phyloP scores from a whole-genome alignment of 1,140 invertebrate species.

The Centruroides vittatus region DNA sequence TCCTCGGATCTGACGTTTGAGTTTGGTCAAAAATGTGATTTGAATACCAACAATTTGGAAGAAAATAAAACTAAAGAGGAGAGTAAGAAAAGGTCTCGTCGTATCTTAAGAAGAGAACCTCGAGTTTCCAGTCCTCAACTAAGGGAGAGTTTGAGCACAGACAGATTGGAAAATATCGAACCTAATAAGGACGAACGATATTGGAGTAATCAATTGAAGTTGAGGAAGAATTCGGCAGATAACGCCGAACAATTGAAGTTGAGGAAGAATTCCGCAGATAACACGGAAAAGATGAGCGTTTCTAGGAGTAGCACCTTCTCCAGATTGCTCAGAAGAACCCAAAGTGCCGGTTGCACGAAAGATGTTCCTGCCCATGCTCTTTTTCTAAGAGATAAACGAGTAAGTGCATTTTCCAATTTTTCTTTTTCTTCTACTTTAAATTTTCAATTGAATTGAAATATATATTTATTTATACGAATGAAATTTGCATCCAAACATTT shows the following conservation, averaged over 20 bases:
- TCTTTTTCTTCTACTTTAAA: not conserved
- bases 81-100: not conserved
- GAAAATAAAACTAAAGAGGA: not conserved
- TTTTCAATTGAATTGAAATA: not conserved
- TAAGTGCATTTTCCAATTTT: constrained; percentile 5
- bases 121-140: constrained; percentile 1
- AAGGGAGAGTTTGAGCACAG: not conserved
- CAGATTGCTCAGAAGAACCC: constrained; percentile 28
- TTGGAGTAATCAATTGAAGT: not conserved
- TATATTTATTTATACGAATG: not conserved
- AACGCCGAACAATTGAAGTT: not conserved
- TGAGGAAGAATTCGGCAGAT: not conserved
- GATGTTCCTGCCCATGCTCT: constrained; percentile 29
- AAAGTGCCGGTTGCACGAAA: constrained; percentile 31
- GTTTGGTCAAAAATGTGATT: constrained; percentile 18
- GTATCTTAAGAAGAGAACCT: constrained; percentile 7
- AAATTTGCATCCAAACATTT: not conserved
- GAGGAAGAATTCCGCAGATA: not conserved
- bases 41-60: constrained; percentile 15
- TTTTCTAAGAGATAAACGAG: constrained; percentile 23
- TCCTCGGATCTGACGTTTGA: constrained; percentile 18
- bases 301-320: constrained; percentile 12
- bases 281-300: constrained; percentile 1
- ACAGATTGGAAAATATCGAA: not conserved
- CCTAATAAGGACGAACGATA: not conserved